These are phyloP conservation scores for Riparia riparia DNA, from an alignment of 2,113 vertebrate genomes.

Conservation along the genomic window DNA sequence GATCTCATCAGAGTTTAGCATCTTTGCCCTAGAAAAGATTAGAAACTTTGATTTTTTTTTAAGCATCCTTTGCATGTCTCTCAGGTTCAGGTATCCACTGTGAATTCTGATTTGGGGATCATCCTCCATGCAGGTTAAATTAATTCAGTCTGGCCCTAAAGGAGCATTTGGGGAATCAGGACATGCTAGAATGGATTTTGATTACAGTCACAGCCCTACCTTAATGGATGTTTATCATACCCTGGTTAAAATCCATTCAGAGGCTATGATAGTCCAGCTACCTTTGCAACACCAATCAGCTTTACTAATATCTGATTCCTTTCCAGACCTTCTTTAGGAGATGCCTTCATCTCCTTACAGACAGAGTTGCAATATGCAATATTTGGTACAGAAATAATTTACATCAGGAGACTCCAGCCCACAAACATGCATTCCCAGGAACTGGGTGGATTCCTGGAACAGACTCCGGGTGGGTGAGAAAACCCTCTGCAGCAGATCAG, in stretches of 20 bases:
- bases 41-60: background rate
- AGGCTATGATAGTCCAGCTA: background rate
- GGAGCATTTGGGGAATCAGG: background rate
- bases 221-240: background rate
- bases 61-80: background rate
- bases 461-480: rapidly evolving
- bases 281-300: background rate
- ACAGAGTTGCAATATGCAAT: background rate
- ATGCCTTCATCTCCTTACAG: background rate
- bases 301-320: background rate
- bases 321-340: background rate
- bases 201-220: background rate
- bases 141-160: background rate
- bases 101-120: background rate
- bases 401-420: background rate
- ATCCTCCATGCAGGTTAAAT: background rate
- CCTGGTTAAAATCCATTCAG: background rate
- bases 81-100: background rate
- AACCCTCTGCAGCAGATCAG: background rate
- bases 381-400: background rate
- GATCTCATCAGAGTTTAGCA: background rate
- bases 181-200: background rate
- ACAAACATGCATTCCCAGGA: background rate
- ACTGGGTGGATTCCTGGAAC: background rate
- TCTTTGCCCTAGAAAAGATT: background rate